Conservation (phyloP, 2,888 invertebrate genomes). For the Diabrotica balteata region DNA sequence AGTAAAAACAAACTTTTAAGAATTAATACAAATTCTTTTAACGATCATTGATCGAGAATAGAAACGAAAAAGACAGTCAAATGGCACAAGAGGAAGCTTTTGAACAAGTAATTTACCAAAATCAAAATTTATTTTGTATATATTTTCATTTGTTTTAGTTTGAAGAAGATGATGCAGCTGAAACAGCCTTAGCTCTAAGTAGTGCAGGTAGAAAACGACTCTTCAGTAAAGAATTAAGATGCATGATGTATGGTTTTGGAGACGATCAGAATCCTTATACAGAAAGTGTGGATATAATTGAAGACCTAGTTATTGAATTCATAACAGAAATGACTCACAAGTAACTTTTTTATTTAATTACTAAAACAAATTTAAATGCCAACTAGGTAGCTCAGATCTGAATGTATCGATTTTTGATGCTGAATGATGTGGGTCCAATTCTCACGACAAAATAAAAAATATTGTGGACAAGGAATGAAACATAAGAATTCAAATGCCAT, state of each 20-base stretch:
- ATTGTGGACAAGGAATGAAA: too few relatives aligned
- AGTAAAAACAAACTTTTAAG: too few relatives aligned
- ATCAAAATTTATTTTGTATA: neutral
- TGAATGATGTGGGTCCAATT: too few relatives aligned
- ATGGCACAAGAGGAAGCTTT: conserved; percentile 47
- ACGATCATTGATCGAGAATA: too few relatives aligned
- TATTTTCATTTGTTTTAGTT: conserved; percentile 48
- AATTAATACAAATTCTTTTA: too few relatives aligned
- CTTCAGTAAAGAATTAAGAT: conserved; percentile 90
- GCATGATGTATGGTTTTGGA: conserved; percentile 99
- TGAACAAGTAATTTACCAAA: conserved; percentile 47
- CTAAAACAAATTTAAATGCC: neutral
- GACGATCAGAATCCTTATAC: conserved; percentile 99
- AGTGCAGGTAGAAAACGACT: conserved; percentile 78
- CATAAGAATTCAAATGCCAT: too few relatives aligned
- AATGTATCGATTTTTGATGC: too few relatives aligned
- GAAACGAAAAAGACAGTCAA: too few relatives aligned
- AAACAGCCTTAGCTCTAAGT: conserved; percentile 69
- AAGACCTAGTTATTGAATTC: conserved; percentile 97
- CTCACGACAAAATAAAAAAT: too few relatives aligned
- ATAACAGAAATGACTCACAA: conserved; percentile 91
- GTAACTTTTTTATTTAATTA: conserved; percentile 58
- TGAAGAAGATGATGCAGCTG: conserved; percentile 76
- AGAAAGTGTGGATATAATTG: conserved; percentile 96
- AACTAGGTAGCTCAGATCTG: too few relatives aligned